These are phyloP conservation scores for Lymantria dispar DNA, from an alignment of 2,888 invertebrate species.

Conservation along the genomic window DNA sequence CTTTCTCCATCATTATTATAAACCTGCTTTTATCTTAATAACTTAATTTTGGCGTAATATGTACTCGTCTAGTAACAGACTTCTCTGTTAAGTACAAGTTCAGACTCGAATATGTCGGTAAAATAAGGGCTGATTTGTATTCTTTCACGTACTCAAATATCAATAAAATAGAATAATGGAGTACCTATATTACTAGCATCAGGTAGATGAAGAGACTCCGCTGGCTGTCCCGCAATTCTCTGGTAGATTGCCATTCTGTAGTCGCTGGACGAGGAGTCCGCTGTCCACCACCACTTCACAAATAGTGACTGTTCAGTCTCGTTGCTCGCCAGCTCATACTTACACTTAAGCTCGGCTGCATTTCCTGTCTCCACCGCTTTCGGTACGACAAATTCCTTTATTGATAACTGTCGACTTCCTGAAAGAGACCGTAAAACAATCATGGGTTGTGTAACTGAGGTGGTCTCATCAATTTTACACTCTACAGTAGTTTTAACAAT, in stretches of 20 bases:
- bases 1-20: too few species aligned
- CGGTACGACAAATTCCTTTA: conserved; percentile 63
- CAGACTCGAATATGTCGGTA: too few species aligned
- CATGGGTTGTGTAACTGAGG: too few species aligned
- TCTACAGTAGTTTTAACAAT: too few species aligned
- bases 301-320: conserved; percentile 40
- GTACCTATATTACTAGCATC: conserved; percentile 44
- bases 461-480: too few species aligned
- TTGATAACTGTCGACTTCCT: conserved; percentile 59
- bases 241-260: conserved; percentile 54
- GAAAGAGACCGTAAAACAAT: conserved; percentile 5
- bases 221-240: conserved; percentile 38
- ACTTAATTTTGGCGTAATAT: too few species aligned
- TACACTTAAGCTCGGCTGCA: conserved; percentile 51
- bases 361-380: conserved; percentile 44
- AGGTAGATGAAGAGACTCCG: conserved; percentile 30
- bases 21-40: too few species aligned
- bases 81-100: too few species aligned
- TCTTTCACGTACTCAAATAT: too few species aligned
- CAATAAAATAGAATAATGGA: conserved; percentile 1
- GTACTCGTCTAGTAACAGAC: too few species aligned
- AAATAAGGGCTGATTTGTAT: too few species aligned
- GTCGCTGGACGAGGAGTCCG: conserved; percentile 35
- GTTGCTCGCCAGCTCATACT: conserved; percentile 34
- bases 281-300: conserved; percentile 70